phyloP scores from a whole-genome alignment of 2,113 vertebrate genomes.

The Coreoperca whiteheadi region DNA sequence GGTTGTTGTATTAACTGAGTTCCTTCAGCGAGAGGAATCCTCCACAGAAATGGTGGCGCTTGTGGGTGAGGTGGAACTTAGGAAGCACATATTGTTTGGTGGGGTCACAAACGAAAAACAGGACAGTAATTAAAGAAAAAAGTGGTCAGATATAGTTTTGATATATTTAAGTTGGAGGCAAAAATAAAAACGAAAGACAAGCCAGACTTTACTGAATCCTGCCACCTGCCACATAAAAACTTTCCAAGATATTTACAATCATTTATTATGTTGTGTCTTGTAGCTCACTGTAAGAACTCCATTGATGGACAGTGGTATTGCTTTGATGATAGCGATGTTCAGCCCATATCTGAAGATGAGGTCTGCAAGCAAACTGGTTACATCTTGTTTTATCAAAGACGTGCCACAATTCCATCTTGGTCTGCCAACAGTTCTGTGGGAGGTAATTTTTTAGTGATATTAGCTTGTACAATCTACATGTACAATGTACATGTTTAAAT shows the following conservation, averaged over 20 bases:
- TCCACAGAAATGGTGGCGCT: no score
- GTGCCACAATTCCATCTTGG: conserved; percentile 95
- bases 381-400: conserved; percentile 97
- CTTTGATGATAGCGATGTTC: conserved; percentile 97
- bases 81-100: no score
- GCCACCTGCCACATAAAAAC: no score
- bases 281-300: conserved; percentile 98
- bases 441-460: conserved; percentile 81
- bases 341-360: conserved; percentile 91
- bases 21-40: no score
- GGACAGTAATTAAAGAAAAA: no score
- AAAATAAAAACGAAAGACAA: no score
- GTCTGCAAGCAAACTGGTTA: conserved; percentile 96
- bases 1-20: background rate
- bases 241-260: background rate
- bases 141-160: no score
- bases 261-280: background rate
- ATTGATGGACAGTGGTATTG: conserved; percentile 98
- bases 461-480: background rate
- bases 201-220: no score
- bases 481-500: background rate
- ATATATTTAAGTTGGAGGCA: no score
- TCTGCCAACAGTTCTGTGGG: conserved; percentile 98
- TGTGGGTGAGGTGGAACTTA: no score
- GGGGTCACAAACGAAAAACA: no score